These are phyloP conservation scores for Sebastes schlegelii DNA, from an alignment of 2,113 vertebrate genomes.

Conservation along the genomic window DNA sequence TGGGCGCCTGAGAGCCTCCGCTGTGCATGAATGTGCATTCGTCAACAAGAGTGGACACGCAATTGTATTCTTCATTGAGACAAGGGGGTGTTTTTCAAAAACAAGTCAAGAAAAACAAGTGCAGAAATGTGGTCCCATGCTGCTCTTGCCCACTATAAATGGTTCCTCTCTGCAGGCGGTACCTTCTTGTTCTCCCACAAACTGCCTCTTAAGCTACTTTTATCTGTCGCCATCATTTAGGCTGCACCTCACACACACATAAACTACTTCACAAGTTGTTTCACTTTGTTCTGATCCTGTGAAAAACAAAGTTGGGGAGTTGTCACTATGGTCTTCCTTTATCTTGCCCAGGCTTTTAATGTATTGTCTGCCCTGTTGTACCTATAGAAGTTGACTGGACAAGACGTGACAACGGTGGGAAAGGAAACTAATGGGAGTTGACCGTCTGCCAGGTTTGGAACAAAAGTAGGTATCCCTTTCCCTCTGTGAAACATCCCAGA, in stretches of 20 bases:
- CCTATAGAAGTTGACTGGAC: constrained; percentile 14
- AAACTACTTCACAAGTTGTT: neutral
- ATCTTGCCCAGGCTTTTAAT: neutral
- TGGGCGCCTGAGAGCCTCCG: neutral
- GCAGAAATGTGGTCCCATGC: constrained; percentile 44
- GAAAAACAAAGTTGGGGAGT: constrained; percentile 13
- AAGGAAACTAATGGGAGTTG: constrained; percentile 10
- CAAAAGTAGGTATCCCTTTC: constrained; percentile 20
- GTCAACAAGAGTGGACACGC: constrained; percentile 35
- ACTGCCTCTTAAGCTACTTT: constrained; percentile 57
- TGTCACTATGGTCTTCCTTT: constrained; percentile 11
- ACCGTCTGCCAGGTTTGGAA: constrained; percentile 12
- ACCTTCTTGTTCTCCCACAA: constrained; percentile 42
- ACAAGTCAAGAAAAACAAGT: constrained; percentile 46
- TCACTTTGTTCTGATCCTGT: constrained; percentile 29
- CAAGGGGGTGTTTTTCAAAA: constrained; percentile 58
- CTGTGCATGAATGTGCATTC: constrained; percentile 39
- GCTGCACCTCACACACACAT: constrained; percentile 9
- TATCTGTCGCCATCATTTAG: constrained; percentile 51
- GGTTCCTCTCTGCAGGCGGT: constrained; percentile 45
- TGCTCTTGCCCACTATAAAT: constrained; percentile 52
- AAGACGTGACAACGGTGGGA: constrained; percentile 28
- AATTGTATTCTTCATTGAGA: constrained; percentile 35
- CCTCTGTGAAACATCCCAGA: constrained; percentile 20
- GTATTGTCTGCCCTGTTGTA: neutral